These are phyloP conservation scores for Eubucco bourcierii DNA, from an alignment of 2,113 vertebrate species.

Conservation along the genomic window DNA sequence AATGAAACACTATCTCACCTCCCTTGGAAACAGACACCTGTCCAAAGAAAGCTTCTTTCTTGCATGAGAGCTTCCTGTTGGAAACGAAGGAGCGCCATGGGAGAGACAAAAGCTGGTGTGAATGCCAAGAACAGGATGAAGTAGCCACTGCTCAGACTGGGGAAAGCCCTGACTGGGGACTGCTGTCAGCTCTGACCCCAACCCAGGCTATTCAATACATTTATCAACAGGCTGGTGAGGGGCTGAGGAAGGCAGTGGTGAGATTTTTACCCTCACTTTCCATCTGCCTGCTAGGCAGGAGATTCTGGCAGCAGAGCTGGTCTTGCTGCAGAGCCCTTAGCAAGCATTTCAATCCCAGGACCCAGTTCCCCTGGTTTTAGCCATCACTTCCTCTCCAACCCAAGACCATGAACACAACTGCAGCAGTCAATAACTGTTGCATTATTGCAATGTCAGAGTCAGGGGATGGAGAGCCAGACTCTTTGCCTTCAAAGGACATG, in stretches of 20 bases:
- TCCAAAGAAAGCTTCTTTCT: neutral
- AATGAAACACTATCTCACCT: neutral
- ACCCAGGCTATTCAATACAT: neutral
- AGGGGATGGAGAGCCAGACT: neutral
- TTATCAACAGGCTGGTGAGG: neutral
- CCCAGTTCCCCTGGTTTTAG: neutral
- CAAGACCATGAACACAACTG: neutral
- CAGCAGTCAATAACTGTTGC: neutral
- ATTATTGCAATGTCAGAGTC: neutral
- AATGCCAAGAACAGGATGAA: neutral
- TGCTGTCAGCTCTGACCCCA: neutral
- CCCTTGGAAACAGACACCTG: fast-evolving
- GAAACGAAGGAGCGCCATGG: neutral
- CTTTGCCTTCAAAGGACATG: neutral
- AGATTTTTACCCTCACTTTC: neutral
- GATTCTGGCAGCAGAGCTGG: neutral
- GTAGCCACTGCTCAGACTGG: neutral
- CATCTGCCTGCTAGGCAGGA: neutral
- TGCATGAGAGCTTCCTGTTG: neutral
- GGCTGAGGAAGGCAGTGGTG: neutral
- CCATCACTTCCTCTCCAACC: neutral
- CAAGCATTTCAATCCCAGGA: neutral
- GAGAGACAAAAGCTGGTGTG: neutral
- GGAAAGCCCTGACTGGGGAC: neutral
- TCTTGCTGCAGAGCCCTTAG: neutral